These are phyloP conservation scores for Yponomeuta evonymella DNA, from an alignment of 2,888 invertebrate genomes.

Conservation along the genomic window DNA sequence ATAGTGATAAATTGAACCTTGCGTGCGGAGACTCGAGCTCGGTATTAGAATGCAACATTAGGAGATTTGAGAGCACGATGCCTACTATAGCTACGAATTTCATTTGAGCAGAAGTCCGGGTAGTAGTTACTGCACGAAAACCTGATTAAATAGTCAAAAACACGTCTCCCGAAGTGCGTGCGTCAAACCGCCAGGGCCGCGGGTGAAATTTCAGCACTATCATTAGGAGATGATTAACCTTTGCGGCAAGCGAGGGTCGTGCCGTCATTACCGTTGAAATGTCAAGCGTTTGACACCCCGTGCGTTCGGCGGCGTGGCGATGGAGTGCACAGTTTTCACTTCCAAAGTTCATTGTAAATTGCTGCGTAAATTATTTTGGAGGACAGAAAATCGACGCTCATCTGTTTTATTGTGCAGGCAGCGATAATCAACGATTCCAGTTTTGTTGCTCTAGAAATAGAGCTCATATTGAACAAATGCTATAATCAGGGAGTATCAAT, in stretches of 20 bases:
- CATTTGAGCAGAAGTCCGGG: too few species aligned
- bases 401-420: background rate
- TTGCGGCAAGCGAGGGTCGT: conserved; percentile 46
- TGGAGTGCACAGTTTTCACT: conserved; percentile 29
- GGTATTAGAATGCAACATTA: too few species aligned
- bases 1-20: too few species aligned
- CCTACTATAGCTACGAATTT: too few species aligned
- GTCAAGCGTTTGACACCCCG: conserved; percentile 55
- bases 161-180: background rate
- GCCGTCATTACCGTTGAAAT: conserved; percentile 53
- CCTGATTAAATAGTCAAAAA: background rate
- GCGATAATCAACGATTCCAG: background rate
- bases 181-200: background rate
- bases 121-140: background rate
- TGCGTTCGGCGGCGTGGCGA: background rate
- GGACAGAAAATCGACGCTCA: background rate
- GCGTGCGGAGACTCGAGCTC: too few species aligned
- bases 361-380: background rate
- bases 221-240: conserved; percentile 72
- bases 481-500: too few species aligned
- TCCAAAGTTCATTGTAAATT: background rate
- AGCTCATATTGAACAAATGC: too few species aligned
- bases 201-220: conserved; percentile 45
- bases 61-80: too few species aligned
- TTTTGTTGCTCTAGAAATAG: background rate